phyloP scores from a whole-genome alignment of 2,888 invertebrate genomes.

The Leucozona laternaria region DNA sequence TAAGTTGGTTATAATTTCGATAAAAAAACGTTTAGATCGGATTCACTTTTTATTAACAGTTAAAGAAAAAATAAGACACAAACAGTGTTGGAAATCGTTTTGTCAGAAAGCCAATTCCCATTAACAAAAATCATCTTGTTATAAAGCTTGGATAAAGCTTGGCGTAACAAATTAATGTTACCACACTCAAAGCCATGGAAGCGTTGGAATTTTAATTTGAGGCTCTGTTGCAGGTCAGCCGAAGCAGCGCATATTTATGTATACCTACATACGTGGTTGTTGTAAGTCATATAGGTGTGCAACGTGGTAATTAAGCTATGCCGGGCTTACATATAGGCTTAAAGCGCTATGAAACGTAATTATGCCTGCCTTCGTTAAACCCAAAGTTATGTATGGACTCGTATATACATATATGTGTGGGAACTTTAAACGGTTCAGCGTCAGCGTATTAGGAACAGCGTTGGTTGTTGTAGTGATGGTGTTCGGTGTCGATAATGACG shows the following conservation, averaged over 20 bases:
- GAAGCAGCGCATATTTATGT: background rate
- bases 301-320: constrained; percentile 66
- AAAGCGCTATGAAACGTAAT: constrained; percentile 48
- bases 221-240: constrained; percentile 68
- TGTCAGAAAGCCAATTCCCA: constrained; percentile 18
- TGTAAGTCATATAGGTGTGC: constrained; percentile 43
- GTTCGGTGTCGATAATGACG: constrained; percentile 57
- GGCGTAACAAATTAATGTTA: constrained; percentile 44
- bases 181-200: constrained; percentile 50
- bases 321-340: constrained; percentile 32
- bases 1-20: too few species aligned
- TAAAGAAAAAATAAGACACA: background rate
- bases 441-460: background rate
- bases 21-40: too few species aligned
- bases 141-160: too few species aligned
- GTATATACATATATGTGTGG: constrained; percentile 41
- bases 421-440: constrained; percentile 53
- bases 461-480: background rate
- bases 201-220: constrained; percentile 73
- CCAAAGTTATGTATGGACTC: constrained; percentile 9
- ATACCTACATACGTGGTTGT: background rate
- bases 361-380: constrained; percentile 36
- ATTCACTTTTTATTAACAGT: background rate
- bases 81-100: background rate
- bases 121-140: constrained; percentile 25